Conservation (phyloP, 2,888 invertebrate genomes). For the Drosophila algonquin region DNA sequence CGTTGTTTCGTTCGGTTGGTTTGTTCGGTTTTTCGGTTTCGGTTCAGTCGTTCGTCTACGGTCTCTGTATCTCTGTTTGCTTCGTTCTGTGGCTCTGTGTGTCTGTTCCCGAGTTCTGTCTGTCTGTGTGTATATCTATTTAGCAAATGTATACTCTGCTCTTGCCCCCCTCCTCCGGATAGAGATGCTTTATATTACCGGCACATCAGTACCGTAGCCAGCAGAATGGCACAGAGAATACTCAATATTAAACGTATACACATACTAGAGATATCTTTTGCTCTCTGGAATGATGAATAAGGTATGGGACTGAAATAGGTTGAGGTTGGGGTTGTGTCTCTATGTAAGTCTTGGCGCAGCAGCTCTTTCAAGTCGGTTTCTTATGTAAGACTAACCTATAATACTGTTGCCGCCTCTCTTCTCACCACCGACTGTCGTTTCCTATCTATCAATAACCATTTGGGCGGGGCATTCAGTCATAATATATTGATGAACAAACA, state of each 20-base stretch:
- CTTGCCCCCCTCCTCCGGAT: slow-evolving; percentile 9
- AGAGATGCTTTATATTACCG: slow-evolving; percentile 68
- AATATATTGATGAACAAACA: not conserved
- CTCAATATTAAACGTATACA: no score
- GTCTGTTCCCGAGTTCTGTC: slow-evolving; percentile 14
- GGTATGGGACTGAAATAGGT: not conserved
- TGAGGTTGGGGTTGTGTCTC: not conserved
- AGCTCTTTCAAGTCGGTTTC: slow-evolving; percentile 42
- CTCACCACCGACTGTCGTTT: not conserved
- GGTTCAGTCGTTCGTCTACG: slow-evolving; percentile 54
- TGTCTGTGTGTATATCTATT: slow-evolving; percentile 62
- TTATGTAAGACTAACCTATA: slow-evolving; percentile 59
- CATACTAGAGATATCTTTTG: slow-evolving; percentile 5
- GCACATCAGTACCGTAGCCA: not conserved
- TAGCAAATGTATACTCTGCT: slow-evolving; percentile 39
- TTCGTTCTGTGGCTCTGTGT: slow-evolving; percentile 35
- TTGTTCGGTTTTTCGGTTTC: slow-evolving; percentile 53
- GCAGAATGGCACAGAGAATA: not conserved
- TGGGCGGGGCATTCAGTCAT: slow-evolving; percentile 29
- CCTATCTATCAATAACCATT: not conserved
- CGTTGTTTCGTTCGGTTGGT: slow-evolving; percentile 52
- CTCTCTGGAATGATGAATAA: not conserved
- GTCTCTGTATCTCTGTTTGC: slow-evolving; percentile 41
- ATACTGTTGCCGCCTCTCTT: slow-evolving; percentile 6
- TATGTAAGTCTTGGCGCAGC: slow-evolving; percentile 1